A percentile compares a stretch with the other conserved stretches of the same genome.
phyloP scores from a whole-genome alignment of 2,888 invertebrate genomes.

The Aquatica leii region DNA sequence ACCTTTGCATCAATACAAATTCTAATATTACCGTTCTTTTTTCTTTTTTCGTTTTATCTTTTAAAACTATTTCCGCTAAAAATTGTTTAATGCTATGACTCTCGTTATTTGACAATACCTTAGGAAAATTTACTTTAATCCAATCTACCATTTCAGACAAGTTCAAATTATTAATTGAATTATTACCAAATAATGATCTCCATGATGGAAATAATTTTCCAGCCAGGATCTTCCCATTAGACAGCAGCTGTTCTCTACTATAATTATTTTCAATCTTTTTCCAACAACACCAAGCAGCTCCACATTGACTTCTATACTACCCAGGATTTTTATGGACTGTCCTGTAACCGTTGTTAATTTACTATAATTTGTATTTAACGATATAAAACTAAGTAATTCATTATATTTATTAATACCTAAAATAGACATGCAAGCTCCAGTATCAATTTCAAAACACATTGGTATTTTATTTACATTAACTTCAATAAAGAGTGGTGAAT shows the following conservation, averaged over 20 bases:
- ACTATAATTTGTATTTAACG: not conserved
- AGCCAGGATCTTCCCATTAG: not conserved
- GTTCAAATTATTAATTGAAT: not conserved
- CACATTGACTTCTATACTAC: slow-evolving; percentile 1
- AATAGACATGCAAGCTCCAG: slow-evolving; percentile 2
- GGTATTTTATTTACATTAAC: slow-evolving; percentile 1
- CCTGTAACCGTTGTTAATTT: slow-evolving; percentile 1
- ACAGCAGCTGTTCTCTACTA: not conserved
- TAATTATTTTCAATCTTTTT: not conserved
- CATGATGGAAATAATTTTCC: not conserved
- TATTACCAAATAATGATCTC: too few species aligned
- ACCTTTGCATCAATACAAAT: slow-evolving; percentile 52
- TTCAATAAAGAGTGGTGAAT: not conserved
- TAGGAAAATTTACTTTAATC: too few species aligned
- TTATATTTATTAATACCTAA: slow-evolving; percentile 1
- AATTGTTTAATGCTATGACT: too few species aligned
- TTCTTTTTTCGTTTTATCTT: too few species aligned
- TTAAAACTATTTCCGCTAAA: too few species aligned
- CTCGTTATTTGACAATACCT: too few species aligned
- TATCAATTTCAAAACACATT: not conserved
- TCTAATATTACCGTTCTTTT: too few species aligned
- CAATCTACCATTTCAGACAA: too few species aligned
- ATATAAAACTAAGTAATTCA: slow-evolving; percentile 1
- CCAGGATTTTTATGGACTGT: not conserved
- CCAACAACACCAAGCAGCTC: slow-evolving; percentile 2